Evolutionary conservation across 2,797 vertebrate genomes (phyloP).

Genomic region (Etheostoma perlongum): DNA sequence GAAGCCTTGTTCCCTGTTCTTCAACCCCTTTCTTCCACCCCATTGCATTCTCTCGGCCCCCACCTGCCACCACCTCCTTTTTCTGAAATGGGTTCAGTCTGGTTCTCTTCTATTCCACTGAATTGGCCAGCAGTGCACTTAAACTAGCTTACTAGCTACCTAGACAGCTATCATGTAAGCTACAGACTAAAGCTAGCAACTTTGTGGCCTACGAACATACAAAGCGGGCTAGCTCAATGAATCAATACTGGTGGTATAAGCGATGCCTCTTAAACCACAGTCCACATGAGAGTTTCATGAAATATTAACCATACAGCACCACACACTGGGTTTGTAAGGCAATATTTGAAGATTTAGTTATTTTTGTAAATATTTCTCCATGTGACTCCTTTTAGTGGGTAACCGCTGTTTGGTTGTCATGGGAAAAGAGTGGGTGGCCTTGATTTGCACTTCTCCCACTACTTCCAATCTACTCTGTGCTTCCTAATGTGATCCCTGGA

Average conservation of each 20-base stretch:
- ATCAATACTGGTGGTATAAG: slow-evolving; percentile 61
- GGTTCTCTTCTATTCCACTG: slow-evolving; percentile 46
- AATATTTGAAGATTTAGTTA: background rate
- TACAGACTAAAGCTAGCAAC: slow-evolving; percentile 58
- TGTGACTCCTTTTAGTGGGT: background rate
- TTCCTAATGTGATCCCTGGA: slow-evolving; percentile 16
- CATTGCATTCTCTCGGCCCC: slow-evolving; percentile 84
- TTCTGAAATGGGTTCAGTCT: slow-evolving; percentile 51
- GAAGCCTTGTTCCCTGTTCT: too few species aligned
- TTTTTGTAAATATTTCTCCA: background rate
- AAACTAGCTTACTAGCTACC: background rate
- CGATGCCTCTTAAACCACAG: slow-evolving; percentile 44
- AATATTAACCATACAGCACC: slow-evolving; percentile 31
- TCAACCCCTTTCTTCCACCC: slow-evolving; percentile 70
- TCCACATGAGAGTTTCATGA: slow-evolving; percentile 52
- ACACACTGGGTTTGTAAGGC: slow-evolving; percentile 43
- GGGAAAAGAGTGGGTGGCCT: slow-evolving; percentile 63
- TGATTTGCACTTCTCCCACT: slow-evolving; percentile 16
- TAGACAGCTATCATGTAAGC: slow-evolving; percentile 69
- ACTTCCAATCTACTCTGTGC: slow-evolving; percentile 14
- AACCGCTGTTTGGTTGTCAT: slow-evolving; percentile 48
- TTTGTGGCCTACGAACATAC: slow-evolving; percentile 75
- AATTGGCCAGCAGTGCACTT: too few species aligned
- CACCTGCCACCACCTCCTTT: slow-evolving; percentile 67
- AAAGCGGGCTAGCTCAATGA: slow-evolving; percentile 78